Percentiles rank a stretch among this genome's conserved stretches.
Evolutionary conservation across 2,797 vertebrate species (phyloP).

Genomic region (Anguilla pacifica): DNA sequence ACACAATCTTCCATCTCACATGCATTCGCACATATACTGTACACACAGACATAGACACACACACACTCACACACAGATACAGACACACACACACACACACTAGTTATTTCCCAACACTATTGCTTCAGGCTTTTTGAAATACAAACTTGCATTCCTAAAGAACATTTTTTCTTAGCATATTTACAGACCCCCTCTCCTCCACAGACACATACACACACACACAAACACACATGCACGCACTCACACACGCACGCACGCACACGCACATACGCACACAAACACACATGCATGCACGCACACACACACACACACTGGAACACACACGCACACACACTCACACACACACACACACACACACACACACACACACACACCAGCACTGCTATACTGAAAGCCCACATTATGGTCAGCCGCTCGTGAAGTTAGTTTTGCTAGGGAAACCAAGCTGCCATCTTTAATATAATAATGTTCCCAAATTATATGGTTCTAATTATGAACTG

Average conservation of each 20-base stretch:
- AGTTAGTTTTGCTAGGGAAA: constrained; percentile 77
- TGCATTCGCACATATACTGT: constrained; percentile 32
- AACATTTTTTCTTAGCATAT: constrained; percentile 46
- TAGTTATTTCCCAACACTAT: constrained; percentile 53
- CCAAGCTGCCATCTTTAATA: constrained; percentile 78
- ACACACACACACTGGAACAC: no score
- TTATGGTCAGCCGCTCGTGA: constrained; percentile 76
- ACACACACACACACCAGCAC: constrained; percentile 42
- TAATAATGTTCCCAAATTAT: constrained; percentile 75
- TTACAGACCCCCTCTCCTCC: constrained; percentile 23
- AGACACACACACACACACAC: constrained; percentile 39
- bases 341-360: constrained; percentile 32
- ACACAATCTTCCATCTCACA: constrained; percentile 25
- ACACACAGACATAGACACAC: background rate
- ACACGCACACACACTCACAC: constrained; percentile 1
- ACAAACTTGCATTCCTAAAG: constrained; percentile 62
- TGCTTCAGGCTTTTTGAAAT: constrained; percentile 58
- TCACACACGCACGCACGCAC: constrained; percentile 24
- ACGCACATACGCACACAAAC: no score
- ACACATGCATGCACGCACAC: no score
- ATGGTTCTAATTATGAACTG: constrained; percentile 74
- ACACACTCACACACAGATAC: constrained; percentile 32
- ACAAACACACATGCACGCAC: background rate
- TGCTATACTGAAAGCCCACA: constrained; percentile 65
- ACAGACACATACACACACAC: background rate